Conservation (phyloP, 2,888 invertebrate genomes). For the Drosophila cognata region DNA sequence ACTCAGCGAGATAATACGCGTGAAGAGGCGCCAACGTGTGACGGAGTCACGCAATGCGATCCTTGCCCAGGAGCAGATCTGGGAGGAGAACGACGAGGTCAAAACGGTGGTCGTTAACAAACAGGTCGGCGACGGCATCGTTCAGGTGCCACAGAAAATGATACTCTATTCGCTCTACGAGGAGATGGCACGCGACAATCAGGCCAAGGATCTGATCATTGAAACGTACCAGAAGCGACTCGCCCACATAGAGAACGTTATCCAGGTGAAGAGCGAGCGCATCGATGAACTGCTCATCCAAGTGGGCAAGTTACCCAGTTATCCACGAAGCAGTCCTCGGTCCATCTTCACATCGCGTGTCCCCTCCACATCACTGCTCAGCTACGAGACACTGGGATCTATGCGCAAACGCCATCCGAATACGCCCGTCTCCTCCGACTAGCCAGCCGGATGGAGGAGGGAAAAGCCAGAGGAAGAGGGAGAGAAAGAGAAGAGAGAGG, state of each 20-base stretch:
- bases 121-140: conserved; percentile 83
- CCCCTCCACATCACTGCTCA: conserved; percentile 30
- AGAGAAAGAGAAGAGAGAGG: not conserved
- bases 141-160: conserved; percentile 84
- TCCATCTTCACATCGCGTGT: conserved; percentile 12
- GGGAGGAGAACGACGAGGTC: conserved; percentile 82
- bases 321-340: conserved; percentile 8
- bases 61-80: conserved; percentile 71
- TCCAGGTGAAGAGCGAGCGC: conserved; percentile 80
- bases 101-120: conserved; percentile 80
- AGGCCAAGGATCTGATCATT: conserved; percentile 69
- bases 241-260: conserved; percentile 81
- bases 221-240: conserved; percentile 52
- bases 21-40: conserved; percentile 59
- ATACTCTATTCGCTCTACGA: conserved; percentile 83
- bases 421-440: conserved; percentile 47
- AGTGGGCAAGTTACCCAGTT: conserved; percentile 59
- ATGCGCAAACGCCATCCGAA: conserved; percentile 42
- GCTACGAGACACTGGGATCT: conserved; percentile 32
- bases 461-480: not conserved
- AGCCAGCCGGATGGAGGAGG: not conserved
- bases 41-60: conserved; percentile 50
- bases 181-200: conserved; percentile 64
- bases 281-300: conserved; percentile 81
- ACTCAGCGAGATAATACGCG: conserved; percentile 83